These are phyloP conservation scores for Karalla daura DNA, from an alignment of 2,797 vertebrate genomes.

Conservation along the genomic window DNA sequence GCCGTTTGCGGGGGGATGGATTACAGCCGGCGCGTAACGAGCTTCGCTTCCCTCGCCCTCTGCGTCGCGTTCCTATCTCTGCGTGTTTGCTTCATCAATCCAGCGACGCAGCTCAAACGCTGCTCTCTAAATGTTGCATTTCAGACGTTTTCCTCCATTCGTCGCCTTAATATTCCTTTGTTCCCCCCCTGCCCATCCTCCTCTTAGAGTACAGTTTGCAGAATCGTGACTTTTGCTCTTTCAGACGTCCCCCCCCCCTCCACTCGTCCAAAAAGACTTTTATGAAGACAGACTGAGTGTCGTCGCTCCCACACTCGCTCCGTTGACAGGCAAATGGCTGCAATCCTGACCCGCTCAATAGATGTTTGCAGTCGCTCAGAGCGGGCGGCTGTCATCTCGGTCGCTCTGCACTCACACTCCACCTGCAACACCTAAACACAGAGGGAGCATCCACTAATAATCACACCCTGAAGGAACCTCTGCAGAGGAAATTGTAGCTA, in stretches of 20 bases:
- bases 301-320: conserved; percentile 20
- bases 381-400: conserved; percentile 12
- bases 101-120: conserved; percentile 21
- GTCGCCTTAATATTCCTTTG: conserved; percentile 9
- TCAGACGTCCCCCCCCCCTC: conserved; percentile 47
- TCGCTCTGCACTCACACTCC: background rate
- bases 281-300: conserved; percentile 23
- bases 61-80: conserved; percentile 1
- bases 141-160: background rate
- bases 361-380: conserved; percentile 39
- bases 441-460: conserved; percentile 17
- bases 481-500: conserved; percentile 31
- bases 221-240: conserved; percentile 18
- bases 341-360: conserved; percentile 43
- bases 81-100: conserved; percentile 4
- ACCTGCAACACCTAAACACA: conserved; percentile 17
- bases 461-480: conserved; percentile 26
- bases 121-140: background rate
- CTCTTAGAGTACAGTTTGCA: conserved; percentile 42
- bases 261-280: conserved; percentile 56
- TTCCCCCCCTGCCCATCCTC: background rate
- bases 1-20: conserved; percentile 18
- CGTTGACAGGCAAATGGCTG: conserved; percentile 44
- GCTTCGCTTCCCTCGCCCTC: conserved; percentile 25
- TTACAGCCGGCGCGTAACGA: conserved; percentile 36